Evolutionary conservation across 1,140 invertebrate genomes (phyloP).

Genomic region (Drepana arcuata): DNA sequence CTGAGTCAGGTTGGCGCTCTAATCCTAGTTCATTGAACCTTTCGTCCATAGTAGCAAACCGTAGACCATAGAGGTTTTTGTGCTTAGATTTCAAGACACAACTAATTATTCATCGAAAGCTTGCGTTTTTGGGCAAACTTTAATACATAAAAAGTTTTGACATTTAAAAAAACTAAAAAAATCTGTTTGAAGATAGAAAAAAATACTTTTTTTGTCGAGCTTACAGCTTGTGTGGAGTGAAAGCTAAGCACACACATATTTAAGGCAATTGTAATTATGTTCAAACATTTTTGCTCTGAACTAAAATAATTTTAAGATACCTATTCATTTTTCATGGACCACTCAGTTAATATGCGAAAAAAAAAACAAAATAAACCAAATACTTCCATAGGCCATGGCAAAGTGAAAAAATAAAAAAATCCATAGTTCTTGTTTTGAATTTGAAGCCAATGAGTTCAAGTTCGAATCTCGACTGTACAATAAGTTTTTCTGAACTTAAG

Average conservation of each 20-base stretch:
- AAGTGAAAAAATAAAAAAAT: no score
- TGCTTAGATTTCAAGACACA: no score
- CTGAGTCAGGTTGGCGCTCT: no score
- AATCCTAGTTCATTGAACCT: no score
- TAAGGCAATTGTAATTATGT: conserved; percentile 26
- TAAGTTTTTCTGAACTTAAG: no score
- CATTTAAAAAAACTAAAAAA: not conserved
- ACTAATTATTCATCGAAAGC: no score
- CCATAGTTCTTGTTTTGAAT: no score
- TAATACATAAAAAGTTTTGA: not conserved
- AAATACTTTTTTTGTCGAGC: not conserved
- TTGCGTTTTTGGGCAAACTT: no score
- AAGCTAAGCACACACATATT: conserved; percentile 38
- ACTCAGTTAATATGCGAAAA: not conserved
- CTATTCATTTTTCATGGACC: not conserved
- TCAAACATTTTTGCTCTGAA: conserved; percentile 33
- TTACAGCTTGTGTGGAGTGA: conserved; percentile 20
- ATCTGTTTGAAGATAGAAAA: not conserved
- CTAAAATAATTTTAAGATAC: conserved; percentile 10
- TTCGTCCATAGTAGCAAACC: conserved; percentile 10
- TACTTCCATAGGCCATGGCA: no score
- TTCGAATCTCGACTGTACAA: no score
- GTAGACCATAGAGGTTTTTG: not conserved
- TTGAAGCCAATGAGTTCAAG: no score
- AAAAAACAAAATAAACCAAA: not conserved